Percentiles rank a stretch among this genome's conserved stretches.
Evolutionary conservation across 2,888 invertebrate genomes (phyloP).

Genomic region (Synergus laeviventris): DNA sequence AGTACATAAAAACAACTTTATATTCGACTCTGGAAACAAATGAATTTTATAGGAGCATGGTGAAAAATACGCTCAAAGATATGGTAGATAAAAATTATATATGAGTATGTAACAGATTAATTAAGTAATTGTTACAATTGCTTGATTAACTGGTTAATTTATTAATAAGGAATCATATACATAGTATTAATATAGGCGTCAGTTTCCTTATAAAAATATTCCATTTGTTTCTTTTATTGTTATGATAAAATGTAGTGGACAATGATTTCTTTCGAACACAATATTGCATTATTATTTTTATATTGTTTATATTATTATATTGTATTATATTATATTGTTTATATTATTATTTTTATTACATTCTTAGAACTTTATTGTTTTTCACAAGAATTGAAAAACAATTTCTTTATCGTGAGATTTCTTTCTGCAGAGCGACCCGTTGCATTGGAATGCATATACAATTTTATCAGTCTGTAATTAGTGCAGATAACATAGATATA

Average conservation of each 20-base stretch:
- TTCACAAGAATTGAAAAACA: background rate
- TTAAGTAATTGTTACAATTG: background rate
- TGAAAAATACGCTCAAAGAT: slow-evolving; percentile 53
- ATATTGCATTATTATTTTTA: too few relatives aligned
- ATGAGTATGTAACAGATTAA: slow-evolving; percentile 9
- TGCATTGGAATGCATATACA: too few relatives aligned
- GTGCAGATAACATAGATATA: background rate
- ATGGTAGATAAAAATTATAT: slow-evolving; percentile 56
- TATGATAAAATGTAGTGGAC: background rate
- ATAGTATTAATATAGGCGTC: too few relatives aligned
- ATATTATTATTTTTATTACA: too few relatives aligned
- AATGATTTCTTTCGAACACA: too few relatives aligned
- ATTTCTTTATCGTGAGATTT: background rate
- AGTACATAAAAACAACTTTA: slow-evolving; percentile 8
- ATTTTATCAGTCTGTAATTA: background rate
- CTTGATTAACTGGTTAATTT: background rate
- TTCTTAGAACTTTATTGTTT: too few relatives aligned
- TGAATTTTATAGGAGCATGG: slow-evolving; percentile 47
- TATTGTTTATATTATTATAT: too few relatives aligned
- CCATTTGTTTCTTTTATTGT: background rate
- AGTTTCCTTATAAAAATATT: background rate
- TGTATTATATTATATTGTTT: too few relatives aligned
- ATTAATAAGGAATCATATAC: too few relatives aligned
- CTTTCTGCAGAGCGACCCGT: background rate
- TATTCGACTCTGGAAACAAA: slow-evolving; percentile 42